These are phyloP conservation scores for Cerceris rybyensis DNA, from an alignment of 2,888 invertebrate species.

Conservation along the genomic window DNA sequence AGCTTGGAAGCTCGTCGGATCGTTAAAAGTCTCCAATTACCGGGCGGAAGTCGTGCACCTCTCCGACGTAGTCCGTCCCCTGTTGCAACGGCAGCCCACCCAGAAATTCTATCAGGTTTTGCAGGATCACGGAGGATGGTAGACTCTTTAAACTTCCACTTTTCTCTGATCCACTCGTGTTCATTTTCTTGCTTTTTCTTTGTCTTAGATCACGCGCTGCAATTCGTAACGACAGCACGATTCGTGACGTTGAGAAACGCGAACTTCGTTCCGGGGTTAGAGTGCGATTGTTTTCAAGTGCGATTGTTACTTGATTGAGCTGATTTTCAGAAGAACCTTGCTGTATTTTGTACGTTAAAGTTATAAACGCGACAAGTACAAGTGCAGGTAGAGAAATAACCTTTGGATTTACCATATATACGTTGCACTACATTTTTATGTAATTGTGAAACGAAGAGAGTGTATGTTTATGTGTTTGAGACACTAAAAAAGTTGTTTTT, in stretches of 20 bases:
- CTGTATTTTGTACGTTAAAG: no score
- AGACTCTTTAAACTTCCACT: conserved; percentile 58
- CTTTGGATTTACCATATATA: no score
- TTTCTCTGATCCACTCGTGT: conserved; percentile 23
- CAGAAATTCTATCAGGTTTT: conserved; percentile 39
- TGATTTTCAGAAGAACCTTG: no score
- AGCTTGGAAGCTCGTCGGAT: conserved; percentile 59
- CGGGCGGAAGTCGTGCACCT: conserved; percentile 56
- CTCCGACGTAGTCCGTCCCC: conserved; percentile 33
- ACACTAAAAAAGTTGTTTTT: no score
- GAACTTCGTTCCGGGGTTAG: neutral
- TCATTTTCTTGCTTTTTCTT: neutral
- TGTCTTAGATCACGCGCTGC: conserved; percentile 4
- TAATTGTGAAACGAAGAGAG: no score
- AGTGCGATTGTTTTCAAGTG: neutral
- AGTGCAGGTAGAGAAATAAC: no score
- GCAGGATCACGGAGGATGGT: conserved; percentile 35
- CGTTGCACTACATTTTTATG: no score
- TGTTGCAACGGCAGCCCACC: conserved; percentile 32
- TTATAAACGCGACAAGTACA: no score
- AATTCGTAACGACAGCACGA: conserved; percentile 7
- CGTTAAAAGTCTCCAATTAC: conserved; percentile 75
- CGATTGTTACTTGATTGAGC: neutral
- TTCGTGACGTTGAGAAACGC: conserved; percentile 39
- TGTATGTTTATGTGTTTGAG: no score